Base-by-base conservation (phyloP, 2,113 vertebrate genomes). In the Gallinago paraguaiae region DNA sequence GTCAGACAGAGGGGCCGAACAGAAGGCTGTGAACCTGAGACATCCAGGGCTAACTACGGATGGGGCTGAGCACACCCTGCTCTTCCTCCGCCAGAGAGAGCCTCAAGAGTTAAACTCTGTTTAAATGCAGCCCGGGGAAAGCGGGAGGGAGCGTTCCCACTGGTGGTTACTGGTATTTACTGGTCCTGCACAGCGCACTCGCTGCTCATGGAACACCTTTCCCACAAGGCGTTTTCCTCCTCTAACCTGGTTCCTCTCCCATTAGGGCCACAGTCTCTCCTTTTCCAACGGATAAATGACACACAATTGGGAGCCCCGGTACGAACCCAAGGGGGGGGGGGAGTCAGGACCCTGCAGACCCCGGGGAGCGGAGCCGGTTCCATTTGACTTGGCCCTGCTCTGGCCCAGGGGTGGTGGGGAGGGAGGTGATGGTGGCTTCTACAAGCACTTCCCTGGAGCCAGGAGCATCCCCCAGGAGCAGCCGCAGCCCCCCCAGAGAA, bases 241-340 rank as follows among this genome's bases (percentile, higher is more conserved):
- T 53, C 50, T 33, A 51, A 10, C 8, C 37, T 3, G n/a, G 14
- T 3, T 67, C 45, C 50, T 57, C 56, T 71, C 51, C 78, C 54
- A 1, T 1, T 6, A 18, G 3, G 50, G 46, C 64, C 43, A 2
- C 76, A 43, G 43, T 37, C 64, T 53, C 28, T 48, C 9, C 75
- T 31, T 35, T 27, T 31, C 78, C 20, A 22, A 11, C 0, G 23
- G 48, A 7, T 15, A 9, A 51, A 13, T 3, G 0, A 3, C 0
- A 18, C 54, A 39, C 1, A 4, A 28, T 54, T 1, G 27, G 7
- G 23, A 85, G 71, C 89, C 45, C 41, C 81, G 0, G 0, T 2
- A 4, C 1, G 65, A 43, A 12, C 41, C 0, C 0, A 20, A 2
- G 0, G 1, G 1, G 4, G 3, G 25, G 46, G 83, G 53, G 51